These are phyloP conservation scores for Vesta saturnalis DNA, from an alignment of 2,888 invertebrate species.

Conservation along the genomic window DNA sequence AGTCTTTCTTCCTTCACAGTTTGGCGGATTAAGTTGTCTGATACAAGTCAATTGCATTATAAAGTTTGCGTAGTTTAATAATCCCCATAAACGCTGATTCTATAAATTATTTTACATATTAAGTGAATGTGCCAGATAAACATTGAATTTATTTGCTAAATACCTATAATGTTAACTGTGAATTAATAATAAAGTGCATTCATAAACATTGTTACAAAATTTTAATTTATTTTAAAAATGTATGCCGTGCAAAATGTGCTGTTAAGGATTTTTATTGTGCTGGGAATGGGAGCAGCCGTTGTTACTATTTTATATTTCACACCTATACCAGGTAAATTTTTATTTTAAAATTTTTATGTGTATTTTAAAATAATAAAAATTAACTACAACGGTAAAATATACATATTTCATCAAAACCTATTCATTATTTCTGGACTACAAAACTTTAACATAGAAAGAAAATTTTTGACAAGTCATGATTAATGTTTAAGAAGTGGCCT, in stretches of 20 bases:
- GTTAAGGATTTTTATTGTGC: constrained; percentile 72
- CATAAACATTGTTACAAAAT: background rate
- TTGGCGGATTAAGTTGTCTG: background rate
- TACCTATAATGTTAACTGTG: background rate
- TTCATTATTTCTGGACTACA: no score
- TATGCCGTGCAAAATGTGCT: constrained; percentile 64
- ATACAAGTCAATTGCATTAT: background rate
- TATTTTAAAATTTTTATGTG: constrained; percentile 9
- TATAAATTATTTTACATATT: background rate
- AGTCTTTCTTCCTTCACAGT: constrained; percentile 2
- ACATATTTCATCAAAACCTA: no score
- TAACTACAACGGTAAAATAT: no score
- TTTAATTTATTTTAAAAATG: constrained; percentile 45
- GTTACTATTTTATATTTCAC: constrained; percentile 76
- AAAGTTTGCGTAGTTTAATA: background rate
- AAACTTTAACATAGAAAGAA: no score
- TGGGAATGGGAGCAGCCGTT: constrained; percentile 73
- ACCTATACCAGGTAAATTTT: constrained; percentile 74
- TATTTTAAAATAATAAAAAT: no score
- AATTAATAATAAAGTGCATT: background rate
- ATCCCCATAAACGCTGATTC: background rate
- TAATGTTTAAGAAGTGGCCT: no score
- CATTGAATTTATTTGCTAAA: background rate
- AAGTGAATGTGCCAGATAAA: constrained; percentile 2
- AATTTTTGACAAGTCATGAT: no score